Conservation (phyloP, 1,140 invertebrate genomes). For the Gryon sp. region DNA sequence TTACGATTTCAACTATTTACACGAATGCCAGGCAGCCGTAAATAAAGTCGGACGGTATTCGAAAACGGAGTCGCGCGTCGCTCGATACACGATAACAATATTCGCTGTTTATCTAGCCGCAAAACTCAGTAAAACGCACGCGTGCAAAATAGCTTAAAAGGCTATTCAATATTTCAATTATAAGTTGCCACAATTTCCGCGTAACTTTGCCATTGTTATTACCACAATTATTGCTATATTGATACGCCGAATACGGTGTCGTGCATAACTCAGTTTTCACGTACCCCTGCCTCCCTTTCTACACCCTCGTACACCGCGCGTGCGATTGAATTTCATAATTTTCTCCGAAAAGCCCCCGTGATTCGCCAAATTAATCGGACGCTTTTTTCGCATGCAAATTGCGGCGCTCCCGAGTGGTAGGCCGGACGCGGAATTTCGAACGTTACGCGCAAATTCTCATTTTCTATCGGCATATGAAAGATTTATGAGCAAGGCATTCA, state of each 20-base stretch:
- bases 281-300: no score
- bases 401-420: slow-evolving; percentile 16
- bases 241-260: slow-evolving; percentile 25
- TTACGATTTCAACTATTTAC: slow-evolving; percentile 4
- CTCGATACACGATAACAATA: slow-evolving; percentile 8
- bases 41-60: neutral
- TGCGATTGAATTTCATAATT: slow-evolving; percentile 38
- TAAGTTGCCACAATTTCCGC: slow-evolving; percentile 32
- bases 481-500: slow-evolving; percentile 65
- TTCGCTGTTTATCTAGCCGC: slow-evolving; percentile 9
- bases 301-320: no score
- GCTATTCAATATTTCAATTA: slow-evolving; percentile 31
- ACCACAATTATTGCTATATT: slow-evolving; percentile 36
- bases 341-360: slow-evolving; percentile 27
- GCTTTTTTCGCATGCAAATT: slow-evolving; percentile 64
- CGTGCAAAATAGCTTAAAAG: slow-evolving; percentile 27
- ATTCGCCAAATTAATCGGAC: slow-evolving; percentile 36
- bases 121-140: neutral
- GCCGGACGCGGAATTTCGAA: slow-evolving; percentile 62
- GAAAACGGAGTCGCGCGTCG: neutral
- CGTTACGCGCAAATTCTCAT: slow-evolving; percentile 45
- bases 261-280: slow-evolving; percentile 22
- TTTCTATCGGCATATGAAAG: slow-evolving; percentile 65
- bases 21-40: neutral
- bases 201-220: slow-evolving; percentile 32